Evolutionary conservation across 2,888 invertebrate species (phyloP).

Genomic region (Dolomedes plantarius): DNA sequence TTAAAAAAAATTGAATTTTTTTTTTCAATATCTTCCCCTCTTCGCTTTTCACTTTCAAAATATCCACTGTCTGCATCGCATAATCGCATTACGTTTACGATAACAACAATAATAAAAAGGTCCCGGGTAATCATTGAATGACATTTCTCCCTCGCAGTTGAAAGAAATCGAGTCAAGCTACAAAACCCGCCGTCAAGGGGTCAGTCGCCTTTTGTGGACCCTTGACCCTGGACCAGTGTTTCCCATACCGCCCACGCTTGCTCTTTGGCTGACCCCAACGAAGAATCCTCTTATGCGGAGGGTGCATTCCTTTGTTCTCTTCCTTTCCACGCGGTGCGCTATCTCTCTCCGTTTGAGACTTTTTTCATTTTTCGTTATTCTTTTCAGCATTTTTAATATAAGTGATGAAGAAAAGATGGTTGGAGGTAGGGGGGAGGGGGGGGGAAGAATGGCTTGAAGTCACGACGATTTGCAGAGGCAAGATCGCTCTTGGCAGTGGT

Average conservation of each 20-base stretch:
- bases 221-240: slow-evolving; percentile 53
- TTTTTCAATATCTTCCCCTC: too few relatives aligned
- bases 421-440: neutral
- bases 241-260: slow-evolving; percentile 69
- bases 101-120: too few relatives aligned
- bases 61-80: neutral
- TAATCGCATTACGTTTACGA: slow-evolving; percentile 2
- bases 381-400: neutral
- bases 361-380: slow-evolving; percentile 20
- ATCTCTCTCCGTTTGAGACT: neutral
- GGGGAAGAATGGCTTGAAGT: neutral
- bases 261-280: slow-evolving; percentile 31
- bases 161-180: neutral
- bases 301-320: neutral
- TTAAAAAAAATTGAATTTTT: too few relatives aligned
- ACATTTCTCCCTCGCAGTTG: neutral
- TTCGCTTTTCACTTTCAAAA: neutral
- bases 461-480: neutral
- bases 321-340: neutral
- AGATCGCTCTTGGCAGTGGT: neutral
- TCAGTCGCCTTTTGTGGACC: slow-evolving; percentile 58
- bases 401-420: neutral
- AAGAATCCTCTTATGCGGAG: neutral
- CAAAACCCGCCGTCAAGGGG: slow-evolving; percentile 28
- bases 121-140: neutral